These are phyloP conservation scores for Phyllotreta cruciferae DNA, from an alignment of 2,888 invertebrate species.

Conservation along the genomic window DNA sequence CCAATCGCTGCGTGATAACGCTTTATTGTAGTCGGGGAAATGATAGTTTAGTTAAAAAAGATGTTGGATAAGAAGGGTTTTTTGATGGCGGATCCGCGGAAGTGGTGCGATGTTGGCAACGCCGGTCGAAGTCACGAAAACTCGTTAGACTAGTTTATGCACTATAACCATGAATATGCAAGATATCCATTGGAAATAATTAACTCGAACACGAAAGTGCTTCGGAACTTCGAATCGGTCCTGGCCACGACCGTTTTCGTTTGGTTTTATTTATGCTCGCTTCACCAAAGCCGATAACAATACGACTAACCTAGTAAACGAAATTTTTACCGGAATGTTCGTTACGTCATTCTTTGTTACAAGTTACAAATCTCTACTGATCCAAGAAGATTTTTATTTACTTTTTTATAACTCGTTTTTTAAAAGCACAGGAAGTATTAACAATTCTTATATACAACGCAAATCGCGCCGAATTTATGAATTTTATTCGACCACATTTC, in stretches of 20 bases:
- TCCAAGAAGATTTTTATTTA: too few species aligned
- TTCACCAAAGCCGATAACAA: conserved; percentile 5
- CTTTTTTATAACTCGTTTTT: too few species aligned
- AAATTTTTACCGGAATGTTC: conserved; percentile 7
- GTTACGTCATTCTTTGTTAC: conserved; percentile 3
- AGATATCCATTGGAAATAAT: conserved; percentile 43
- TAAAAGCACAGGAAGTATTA: too few species aligned
- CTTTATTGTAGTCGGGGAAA: too few species aligned
- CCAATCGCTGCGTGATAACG: too few species aligned
- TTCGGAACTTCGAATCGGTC: conserved; percentile 10
- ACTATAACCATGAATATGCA: conserved; percentile 53
- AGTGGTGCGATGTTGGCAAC: conserved; percentile 9
- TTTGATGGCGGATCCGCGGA: conserved; percentile 10
- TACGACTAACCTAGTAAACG: conserved; percentile 21
- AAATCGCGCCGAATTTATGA: too few species aligned
- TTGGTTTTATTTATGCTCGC: conserved; percentile 9
- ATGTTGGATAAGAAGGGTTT: too few species aligned
- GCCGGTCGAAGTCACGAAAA: conserved; percentile 40
- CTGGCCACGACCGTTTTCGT: conserved; percentile 1
- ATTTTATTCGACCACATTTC: too few species aligned
- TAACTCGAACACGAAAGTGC: conserved; percentile 36
- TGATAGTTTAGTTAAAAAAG: too few species aligned
- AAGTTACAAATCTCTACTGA: background rate
- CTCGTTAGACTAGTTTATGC: conserved; percentile 54
- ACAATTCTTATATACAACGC: too few species aligned